These are phyloP conservation scores for Argyrosomus japonicus DNA, from an alignment of 2,113 vertebrate species.

Conservation along the genomic window DNA sequence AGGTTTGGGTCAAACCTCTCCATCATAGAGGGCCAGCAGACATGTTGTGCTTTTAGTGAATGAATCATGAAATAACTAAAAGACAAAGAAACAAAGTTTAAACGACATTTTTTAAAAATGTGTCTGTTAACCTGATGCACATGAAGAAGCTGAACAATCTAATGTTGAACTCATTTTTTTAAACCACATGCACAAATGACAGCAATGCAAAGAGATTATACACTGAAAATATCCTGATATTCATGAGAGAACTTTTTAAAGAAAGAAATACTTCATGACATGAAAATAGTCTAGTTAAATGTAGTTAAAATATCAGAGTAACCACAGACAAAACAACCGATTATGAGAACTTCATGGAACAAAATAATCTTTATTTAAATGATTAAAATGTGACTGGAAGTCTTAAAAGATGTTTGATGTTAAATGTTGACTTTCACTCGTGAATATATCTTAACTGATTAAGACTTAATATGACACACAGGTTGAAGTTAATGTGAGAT, in stretches of 20 bases:
- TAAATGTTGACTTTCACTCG: not conserved
- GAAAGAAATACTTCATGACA: not conserved
- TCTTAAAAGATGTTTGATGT: not conserved
- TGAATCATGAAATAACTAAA: too few species aligned
- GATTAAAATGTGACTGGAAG: not conserved
- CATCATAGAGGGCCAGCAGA: slow-evolving; percentile 58
- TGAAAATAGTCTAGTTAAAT: not conserved
- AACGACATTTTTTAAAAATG: not conserved
- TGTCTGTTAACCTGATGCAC: not conserved
- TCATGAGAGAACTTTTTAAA: not conserved
- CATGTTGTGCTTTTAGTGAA: slow-evolving; percentile 41
- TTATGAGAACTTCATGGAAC: not conserved
- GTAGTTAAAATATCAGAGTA: not conserved
- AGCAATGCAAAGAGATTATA: not conserved
- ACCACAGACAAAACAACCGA: not conserved
- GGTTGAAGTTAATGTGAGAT: not conserved
- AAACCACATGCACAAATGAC: not conserved
- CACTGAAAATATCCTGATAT: not conserved
- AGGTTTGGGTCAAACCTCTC: slow-evolving; percentile 44
- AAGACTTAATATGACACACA: not conserved
- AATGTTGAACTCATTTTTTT: not conserved
- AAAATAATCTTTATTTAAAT: not conserved
- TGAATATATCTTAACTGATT: not conserved
- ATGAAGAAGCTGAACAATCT: too few species aligned
- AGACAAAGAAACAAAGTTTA: too few species aligned